Conservation (phyloP, 2,113 vertebrate species). For the Megaceryle maxima region DNA sequence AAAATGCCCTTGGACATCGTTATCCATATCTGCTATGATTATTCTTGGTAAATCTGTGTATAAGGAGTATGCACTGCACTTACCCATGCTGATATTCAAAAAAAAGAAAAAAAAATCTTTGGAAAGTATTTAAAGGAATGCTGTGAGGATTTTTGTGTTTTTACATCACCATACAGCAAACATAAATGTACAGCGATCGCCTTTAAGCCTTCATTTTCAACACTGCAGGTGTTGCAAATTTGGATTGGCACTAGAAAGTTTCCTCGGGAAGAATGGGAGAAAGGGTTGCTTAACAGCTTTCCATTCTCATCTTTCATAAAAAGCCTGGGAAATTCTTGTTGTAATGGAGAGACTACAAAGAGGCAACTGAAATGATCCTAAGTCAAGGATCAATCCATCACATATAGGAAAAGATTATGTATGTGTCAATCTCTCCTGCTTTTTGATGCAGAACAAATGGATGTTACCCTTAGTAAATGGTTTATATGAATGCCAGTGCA, state of each 20-base stretch:
- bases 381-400: constrained; percentile 68
- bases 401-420: constrained; percentile 66
- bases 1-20: background rate
- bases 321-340: constrained; percentile 33
- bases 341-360: constrained; percentile 37
- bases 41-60: background rate
- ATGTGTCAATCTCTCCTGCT: constrained; percentile 67
- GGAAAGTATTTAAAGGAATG: background rate
- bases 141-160: background rate
- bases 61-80: background rate
- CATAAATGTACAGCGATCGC: background rate
- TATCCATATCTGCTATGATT: background rate
- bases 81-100: background rate
- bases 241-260: constrained; percentile 27
- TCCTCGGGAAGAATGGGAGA: background rate
- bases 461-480: constrained; percentile 70
- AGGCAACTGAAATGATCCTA: constrained; percentile 57
- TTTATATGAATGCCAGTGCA: constrained; percentile 68
- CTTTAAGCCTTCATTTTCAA: background rate
- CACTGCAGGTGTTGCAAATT: constrained; percentile 7
- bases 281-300: constrained; percentile 19
- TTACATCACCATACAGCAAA: background rate
- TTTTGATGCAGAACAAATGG: constrained; percentile 72
- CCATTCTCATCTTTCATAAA: constrained; percentile 41
- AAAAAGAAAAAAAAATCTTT: background rate